Evolutionary conservation across 2,888 invertebrate genomes (phyloP).

Genomic region (Tortricodes alternella): DNA sequence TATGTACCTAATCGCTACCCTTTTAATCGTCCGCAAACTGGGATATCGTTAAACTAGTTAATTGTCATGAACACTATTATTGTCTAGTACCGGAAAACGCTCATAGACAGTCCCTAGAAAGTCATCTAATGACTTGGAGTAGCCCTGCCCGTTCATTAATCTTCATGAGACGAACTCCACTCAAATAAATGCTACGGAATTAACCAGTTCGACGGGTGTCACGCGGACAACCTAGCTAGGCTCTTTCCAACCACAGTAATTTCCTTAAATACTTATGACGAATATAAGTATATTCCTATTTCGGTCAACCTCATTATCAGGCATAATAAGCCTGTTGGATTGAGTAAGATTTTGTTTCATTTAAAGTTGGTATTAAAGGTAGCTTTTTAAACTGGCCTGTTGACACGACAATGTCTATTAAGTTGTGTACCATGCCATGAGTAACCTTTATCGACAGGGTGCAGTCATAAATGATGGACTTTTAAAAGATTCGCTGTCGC

Average conservation of each 20-base stretch:
- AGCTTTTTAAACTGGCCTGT: too few relatives aligned
- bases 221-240: slow-evolving; percentile 46
- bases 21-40: neutral
- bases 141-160: slow-evolving; percentile 58
- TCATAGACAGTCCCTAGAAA: slow-evolving; percentile 22
- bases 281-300: slow-evolving; percentile 3
- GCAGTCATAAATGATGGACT: too few relatives aligned
- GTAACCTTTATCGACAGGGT: too few relatives aligned
- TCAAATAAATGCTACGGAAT: slow-evolving; percentile 52
- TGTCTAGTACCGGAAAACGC: slow-evolving; percentile 13
- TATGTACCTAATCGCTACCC: too few relatives aligned
- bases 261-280: slow-evolving; percentile 24
- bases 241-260: slow-evolving; percentile 39
- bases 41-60: neutral
- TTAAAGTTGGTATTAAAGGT: too few relatives aligned
- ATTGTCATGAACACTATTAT: neutral
- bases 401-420: too few relatives aligned
- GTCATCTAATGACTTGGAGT: slow-evolving; percentile 42
- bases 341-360: too few relatives aligned
- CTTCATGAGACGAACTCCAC: slow-evolving; percentile 49
- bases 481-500: too few relatives aligned
- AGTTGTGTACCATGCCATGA: too few relatives aligned
- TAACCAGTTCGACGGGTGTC: slow-evolving; percentile 59
- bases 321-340: too few relatives aligned
- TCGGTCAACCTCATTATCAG: slow-evolving; percentile 1